A percentile compares a stretch with the other conserved stretches of the same genome.
Evolutionary conservation across 2,888 invertebrate genomes (phyloP).

Genomic region (Ecliptopera silaceata): DNA sequence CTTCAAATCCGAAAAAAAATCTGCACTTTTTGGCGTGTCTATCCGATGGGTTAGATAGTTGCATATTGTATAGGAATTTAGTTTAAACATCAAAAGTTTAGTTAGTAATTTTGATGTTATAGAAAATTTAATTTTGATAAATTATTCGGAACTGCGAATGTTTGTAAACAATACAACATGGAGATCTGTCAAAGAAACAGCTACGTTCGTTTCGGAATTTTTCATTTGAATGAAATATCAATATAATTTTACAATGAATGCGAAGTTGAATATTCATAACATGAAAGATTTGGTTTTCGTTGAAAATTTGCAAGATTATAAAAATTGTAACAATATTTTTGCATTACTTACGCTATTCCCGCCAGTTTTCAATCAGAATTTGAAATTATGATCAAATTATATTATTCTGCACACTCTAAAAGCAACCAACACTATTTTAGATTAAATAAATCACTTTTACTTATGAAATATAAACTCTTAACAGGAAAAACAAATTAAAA

Average conservation of each 20-base stretch:
- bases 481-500: conserved; percentile 15
- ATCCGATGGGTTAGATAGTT: too few relatives aligned
- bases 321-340: not conserved
- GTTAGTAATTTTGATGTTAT: too few relatives aligned
- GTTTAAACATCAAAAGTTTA: too few relatives aligned
- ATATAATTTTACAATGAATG: conserved; percentile 5
- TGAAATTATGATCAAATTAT: not conserved
- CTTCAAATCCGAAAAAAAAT: too few relatives aligned
- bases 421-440: conserved; percentile 1
- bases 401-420: not conserved
- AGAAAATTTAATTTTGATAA: too few relatives aligned
- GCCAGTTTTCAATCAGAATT: conserved; percentile 2
- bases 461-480: conserved; percentile 6
- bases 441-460: conserved; percentile 21
- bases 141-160: not conserved
- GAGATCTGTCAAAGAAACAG: conserved; percentile 16
- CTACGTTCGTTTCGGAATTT: not conserved
- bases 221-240: not conserved
- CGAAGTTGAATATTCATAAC: not conserved
- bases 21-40: too few relatives aligned
- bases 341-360: conserved; percentile 13
- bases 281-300: not conserved
- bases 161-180: conserved; percentile 24
- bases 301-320: not conserved
- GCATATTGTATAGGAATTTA: too few relatives aligned